Conservation (phyloP, 2,113 vertebrate species). For the Alligator sinensis region DNA sequence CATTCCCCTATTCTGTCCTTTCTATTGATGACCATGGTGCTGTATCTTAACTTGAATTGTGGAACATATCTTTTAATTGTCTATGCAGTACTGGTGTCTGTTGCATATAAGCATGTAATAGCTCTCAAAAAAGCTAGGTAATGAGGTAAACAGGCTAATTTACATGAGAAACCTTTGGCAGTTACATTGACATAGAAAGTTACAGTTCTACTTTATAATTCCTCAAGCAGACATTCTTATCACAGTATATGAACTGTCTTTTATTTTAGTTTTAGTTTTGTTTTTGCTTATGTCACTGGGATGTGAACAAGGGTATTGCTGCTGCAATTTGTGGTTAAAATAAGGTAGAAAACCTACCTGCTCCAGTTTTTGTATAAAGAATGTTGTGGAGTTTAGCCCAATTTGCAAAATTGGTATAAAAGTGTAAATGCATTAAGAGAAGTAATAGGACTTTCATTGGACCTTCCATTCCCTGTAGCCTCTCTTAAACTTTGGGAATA, state of each 20-base stretch:
- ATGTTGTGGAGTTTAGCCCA: too few relatives aligned
- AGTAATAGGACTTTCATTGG: not conserved
- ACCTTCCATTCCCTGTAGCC: not conserved
- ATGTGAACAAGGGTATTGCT: not conserved
- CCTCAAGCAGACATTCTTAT: not conserved
- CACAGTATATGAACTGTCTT: not conserved
- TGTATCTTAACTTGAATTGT: not conserved
- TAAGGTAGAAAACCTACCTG: rapidly evolving
- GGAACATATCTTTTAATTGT: not conserved
- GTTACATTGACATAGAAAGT: not conserved
- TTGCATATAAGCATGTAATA: not conserved
- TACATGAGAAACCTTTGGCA: not conserved
- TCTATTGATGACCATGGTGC: too few relatives aligned
- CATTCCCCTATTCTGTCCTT: not conserved
- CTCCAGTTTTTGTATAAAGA: not conserved
- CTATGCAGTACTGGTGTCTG: not conserved
- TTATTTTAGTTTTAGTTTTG: slow-evolving; percentile 10
- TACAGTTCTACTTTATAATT: not conserved
- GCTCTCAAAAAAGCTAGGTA: not conserved
- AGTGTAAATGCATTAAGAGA: not conserved
- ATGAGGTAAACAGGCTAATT: not conserved
- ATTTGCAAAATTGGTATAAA: not conserved
- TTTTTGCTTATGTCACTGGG: not conserved
- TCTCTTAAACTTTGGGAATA: not conserved
- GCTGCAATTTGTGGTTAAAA: not conserved